phyloP scores from a whole-genome alignment of 2,797 vertebrate genomes.

The Macropus fuliginosus region DNA sequence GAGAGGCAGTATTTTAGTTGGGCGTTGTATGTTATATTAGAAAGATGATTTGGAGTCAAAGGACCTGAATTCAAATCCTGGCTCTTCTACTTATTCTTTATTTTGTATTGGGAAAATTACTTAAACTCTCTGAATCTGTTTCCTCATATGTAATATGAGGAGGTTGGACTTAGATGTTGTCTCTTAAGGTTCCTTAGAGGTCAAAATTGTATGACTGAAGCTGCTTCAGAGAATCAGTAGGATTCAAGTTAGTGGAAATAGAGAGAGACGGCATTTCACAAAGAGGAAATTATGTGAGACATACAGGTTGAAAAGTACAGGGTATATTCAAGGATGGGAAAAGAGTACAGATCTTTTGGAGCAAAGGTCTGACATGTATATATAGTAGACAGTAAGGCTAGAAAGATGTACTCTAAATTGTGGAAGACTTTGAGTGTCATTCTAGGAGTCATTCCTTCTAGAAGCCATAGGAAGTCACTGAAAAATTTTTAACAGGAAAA shows the following conservation, averaged over 20 bases:
- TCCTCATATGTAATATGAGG: background rate
- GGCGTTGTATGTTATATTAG: background rate
- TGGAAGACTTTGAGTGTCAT: conserved; percentile 2
- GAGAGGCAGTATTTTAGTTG: background rate
- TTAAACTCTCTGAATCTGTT: background rate
- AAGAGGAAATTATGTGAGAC: background rate
- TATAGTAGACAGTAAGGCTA: background rate
- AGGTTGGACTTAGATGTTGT: background rate
- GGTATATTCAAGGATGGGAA: conserved; percentile 7
- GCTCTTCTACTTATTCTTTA: background rate
- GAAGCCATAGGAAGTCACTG: background rate
- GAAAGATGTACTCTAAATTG: background rate
- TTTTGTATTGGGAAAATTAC: background rate
- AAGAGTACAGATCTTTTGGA: background rate
- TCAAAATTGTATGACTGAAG: background rate
- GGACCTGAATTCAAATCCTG: background rate
- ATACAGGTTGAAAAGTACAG: conserved; percentile 16
- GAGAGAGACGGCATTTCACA: background rate
- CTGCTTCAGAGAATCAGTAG: background rate
- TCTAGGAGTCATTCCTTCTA: conserved; percentile 6
- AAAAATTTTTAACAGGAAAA: background rate
- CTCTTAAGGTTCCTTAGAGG: background rate
- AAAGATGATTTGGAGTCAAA: background rate
- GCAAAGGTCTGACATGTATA: conserved; percentile 1
- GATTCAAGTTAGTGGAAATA: conserved; percentile 8